Evolutionary conservation across 2,113 vertebrate species (phyloP), one percentile per base, ranked within the genome.

Genomic region (Saccopteryx leptura): DNA sequence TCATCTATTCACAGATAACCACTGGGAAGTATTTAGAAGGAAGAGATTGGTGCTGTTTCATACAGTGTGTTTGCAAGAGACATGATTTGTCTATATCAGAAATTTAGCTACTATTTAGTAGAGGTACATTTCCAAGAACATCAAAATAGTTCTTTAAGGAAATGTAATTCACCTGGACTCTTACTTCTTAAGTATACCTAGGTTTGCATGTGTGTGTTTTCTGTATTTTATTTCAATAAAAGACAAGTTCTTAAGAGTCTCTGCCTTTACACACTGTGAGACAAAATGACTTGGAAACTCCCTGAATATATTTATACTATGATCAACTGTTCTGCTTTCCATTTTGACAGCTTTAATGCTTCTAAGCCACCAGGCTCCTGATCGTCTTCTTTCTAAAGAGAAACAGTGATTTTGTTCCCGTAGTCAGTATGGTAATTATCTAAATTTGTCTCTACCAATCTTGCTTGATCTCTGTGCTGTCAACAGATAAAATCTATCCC

Each of bases 231-330:
- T 82, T 90, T 95, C 21, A 95, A 52, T 90, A 71, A 72, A 72
- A 54, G 48, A 69, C 15, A 75, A 63, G 7, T 48, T 71, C 26
- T 90, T 90, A 48, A 60, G 46, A 31, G 26, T 82, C 65, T 95
- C 58, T 82, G 39, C 54, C 63, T 85, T 88, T 85, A 33, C 31
- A 65, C 2, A 56, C 65, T 48, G 8, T 93, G 63, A 97, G 48
- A 93, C 63, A 95, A 89, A 93, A 92, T 78, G 90, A 92, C 46
- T 88, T 54, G 63, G 80, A 94, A 93, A 96, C 78, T 93, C 92
- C 88, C 93, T 92, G 54, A 68, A 58, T 80, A 68, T 39, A 23
- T 48, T 76, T 80, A 68, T 39, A 23, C 54, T 76, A 6, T 86
- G 63, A 95, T 75, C 93, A 71, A 84, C 65, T 78, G 46, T 24